These are phyloP conservation scores for Zaprionus capensis DNA, from an alignment of 1,140 invertebrate genomes.

Conservation along the genomic window DNA sequence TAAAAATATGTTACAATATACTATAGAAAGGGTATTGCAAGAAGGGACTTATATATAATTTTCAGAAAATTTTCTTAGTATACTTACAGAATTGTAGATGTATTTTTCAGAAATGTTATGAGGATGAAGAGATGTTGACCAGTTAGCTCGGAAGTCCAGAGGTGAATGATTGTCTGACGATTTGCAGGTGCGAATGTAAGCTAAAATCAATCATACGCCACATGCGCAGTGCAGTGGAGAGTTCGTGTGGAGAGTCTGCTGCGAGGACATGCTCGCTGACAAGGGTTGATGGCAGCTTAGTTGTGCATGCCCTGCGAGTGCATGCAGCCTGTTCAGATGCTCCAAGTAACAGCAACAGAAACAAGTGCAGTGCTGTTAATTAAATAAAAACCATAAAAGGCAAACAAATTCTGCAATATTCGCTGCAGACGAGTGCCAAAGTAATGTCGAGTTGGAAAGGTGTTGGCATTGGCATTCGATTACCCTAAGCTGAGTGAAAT, in stretches of 20 bases:
- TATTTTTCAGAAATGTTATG: background rate
- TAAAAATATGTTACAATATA: background rate
- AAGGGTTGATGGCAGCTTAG: constrained; percentile 24
- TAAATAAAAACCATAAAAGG: background rate
- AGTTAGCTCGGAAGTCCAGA: background rate
- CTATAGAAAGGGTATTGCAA: background rate
- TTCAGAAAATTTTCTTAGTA: background rate
- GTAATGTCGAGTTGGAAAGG: background rate
- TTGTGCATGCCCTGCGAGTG: constrained; percentile 21
- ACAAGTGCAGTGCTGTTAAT: constrained; percentile 6
- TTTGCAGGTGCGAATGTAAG: background rate
- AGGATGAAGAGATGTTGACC: background rate
- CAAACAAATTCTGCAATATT: background rate
- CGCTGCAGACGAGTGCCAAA: background rate
- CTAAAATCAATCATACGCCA: constrained; percentile 73
- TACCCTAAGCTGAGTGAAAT: background rate
- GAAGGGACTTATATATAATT: background rate
- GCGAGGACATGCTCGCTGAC: constrained; percentile 32
- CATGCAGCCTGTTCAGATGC: constrained; percentile 15
- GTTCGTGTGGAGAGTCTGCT: constrained; percentile 34
- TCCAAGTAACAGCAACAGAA: background rate
- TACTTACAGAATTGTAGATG: constrained; percentile 13
- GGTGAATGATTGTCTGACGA: constrained; percentile 16
- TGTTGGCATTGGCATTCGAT: constrained; percentile 10
- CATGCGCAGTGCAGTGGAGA: constrained; percentile 55